Base-by-base conservation (phyloP, 2,797 vertebrate genomes). In the Myotis daubentonii region DNA sequence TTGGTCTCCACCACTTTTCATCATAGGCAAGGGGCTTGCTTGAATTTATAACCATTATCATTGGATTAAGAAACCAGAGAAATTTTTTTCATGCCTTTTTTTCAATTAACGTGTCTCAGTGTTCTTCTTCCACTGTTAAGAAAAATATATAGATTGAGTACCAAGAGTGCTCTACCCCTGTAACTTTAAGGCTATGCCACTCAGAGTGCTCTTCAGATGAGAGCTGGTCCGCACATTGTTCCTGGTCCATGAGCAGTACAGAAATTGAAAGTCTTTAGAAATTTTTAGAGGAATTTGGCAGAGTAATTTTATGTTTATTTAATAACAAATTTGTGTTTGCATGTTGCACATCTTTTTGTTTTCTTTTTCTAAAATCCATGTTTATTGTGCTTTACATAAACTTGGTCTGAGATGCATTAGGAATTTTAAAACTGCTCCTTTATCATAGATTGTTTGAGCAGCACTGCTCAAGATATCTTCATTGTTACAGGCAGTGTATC, bases 221-320 rank as follows among this genome's bases (percentile, higher is more conserved):
- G 53, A 80, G 10, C 25, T n/a, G 30, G 30, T 23, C 57, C 16
- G 8, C 8, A 20, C 1, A 0, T 53, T 41, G 3, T 78, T 84
- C 9, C 41, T 55, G 36, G 20, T 70, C 15, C 7, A 12, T 16
- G 25, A 36, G 12, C 22, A 49, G 7, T 6, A 28, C 2, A 47
- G 51, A 92, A 83, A 83, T 19, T 47, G 41, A 30, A 74, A 89
- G 11, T 53, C 36, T 91, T 84, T 12, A 81, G 84, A 81, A 75
- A 70, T 17, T 60, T 84, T 60, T 20, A 47, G 51, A 60, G 33
- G 23, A 89, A 88, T 86, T 74, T 17, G 13, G 44, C 23, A 68
- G 47, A 55, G 11, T 53, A 19, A n/a, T 60, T 84, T 87, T 80
- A 62, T 68, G 38, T 51, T 89, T 83, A 41, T 87, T 82, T 80